A percentile compares a stretch with the other conserved stretches of the same genome.
Conservation (phyloP, 2,888 invertebrate genomes). For the Ophion slaviceki region DNA sequence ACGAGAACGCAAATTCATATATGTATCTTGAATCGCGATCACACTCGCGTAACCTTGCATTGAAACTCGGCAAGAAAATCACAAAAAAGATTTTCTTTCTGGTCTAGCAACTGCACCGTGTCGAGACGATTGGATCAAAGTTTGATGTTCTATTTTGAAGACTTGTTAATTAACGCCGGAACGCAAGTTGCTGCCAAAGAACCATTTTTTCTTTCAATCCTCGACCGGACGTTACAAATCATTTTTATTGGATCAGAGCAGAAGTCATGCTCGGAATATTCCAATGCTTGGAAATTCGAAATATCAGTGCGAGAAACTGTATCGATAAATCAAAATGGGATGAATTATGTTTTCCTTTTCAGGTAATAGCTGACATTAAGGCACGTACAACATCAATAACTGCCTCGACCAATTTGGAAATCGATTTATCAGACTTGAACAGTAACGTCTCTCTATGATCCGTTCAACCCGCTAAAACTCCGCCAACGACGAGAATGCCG, state of each 20-base stretch:
- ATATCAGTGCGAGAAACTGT: not conserved
- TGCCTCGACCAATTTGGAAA: too few relatives aligned
- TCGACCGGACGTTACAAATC: conserved; percentile 19
- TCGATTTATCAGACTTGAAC: too few relatives aligned
- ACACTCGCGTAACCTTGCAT: too few relatives aligned
- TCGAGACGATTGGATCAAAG: too few relatives aligned
- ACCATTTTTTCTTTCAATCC: not conserved
- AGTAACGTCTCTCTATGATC: conserved; percentile 8
- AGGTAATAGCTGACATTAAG: too few relatives aligned
- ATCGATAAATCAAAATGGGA: too few relatives aligned
- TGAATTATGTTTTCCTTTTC: too few relatives aligned
- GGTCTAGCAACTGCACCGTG: too few relatives aligned
- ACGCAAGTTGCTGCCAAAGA: not conserved
- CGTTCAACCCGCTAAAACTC: conserved; percentile 29
- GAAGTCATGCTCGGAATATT: too few relatives aligned
- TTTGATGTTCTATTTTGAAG: not conserved
- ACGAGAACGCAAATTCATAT: conserved; percentile 11
- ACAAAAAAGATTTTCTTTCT: too few relatives aligned
- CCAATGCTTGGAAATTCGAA: not conserved
- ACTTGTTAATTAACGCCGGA: not conserved
- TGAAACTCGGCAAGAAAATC: too few relatives aligned
- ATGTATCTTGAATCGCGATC: not conserved
- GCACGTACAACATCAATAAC: not conserved
- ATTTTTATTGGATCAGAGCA: conserved; percentile 17
- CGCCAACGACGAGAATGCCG: not conserved